Evolutionary conservation across 2,797 vertebrate species (phyloP).

Genomic region (Odontamblyopus lacepedii): DNA sequence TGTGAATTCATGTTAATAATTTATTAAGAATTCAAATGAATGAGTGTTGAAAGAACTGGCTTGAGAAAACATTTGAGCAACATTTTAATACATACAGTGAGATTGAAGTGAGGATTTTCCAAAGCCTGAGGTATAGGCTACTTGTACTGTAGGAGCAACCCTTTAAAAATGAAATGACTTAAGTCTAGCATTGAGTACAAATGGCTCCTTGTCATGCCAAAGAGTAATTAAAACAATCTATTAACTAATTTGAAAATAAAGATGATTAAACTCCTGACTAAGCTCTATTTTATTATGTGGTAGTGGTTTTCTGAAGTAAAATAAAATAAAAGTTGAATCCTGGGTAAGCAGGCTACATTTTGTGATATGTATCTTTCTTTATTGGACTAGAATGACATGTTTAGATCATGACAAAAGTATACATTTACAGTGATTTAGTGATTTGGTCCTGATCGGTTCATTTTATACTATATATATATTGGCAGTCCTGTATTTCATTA

Average conservation of each 20-base stretch:
- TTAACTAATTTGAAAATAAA: slow-evolving; percentile 13
- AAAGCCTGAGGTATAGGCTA: background rate
- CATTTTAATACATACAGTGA: background rate
- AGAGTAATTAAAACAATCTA: background rate
- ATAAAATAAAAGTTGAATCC: too few species aligned
- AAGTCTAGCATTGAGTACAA: background rate
- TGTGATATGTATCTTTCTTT: too few species aligned
- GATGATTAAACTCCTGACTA: slow-evolving; percentile 3
- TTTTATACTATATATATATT: too few species aligned
- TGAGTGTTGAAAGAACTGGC: too few species aligned
- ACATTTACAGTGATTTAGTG: too few species aligned
- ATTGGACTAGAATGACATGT: too few species aligned
- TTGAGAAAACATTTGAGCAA: background rate
- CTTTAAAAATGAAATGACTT: background rate
- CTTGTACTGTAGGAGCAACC: background rate
- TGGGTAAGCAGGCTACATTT: too few species aligned
- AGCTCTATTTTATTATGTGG: background rate
- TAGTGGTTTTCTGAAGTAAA: too few species aligned
- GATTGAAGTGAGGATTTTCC: background rate
- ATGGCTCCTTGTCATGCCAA: background rate
- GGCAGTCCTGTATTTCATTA: too few species aligned
- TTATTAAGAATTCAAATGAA: slow-evolving; percentile 1
- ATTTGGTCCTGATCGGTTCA: too few species aligned
- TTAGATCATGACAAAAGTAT: too few species aligned
- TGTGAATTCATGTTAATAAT: slow-evolving; percentile 45